Evolutionary conservation across 2,113 vertebrate species (phyloP), one percentile per base, ranked within the genome.

Genomic region (Antechinus flavipes): DNA sequence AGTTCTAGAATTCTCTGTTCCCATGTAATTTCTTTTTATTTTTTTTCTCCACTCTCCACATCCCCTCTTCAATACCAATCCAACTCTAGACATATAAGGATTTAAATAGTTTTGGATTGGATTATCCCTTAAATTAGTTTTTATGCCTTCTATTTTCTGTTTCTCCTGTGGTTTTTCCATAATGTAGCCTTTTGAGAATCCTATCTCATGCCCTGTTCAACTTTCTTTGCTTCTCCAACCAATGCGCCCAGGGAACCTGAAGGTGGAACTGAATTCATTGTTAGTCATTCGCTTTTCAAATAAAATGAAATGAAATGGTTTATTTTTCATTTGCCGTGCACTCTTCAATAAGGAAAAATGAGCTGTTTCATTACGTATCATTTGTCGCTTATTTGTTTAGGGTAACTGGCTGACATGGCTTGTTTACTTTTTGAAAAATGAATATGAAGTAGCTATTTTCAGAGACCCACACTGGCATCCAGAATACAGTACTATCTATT

Each of bases 351-450:
- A 96, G 91, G 93, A 94, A 95, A 92, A 94, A 90, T 14, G 92
- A 92, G 27, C 24, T 58, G 76, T 94, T 96, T 97, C 52, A 96
- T 96, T 94, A 91, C 0, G 0, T 94, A 92, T 93, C 84, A 95
- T 96, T 98, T 96, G 93, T 93, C 93, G 89, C 54, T 68, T 97
- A 89, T 92, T 96, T 95, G n/a, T 93, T 93, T 94, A 58, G 25
- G 94, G 10, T 92, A 94, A 93, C 61, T 95, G 61, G 50, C 42
- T 96, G 58, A 76, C 26, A 92, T 61, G 68, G 8, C 46, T 96
- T 97, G 92, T 94, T 95, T 97, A 90, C 90, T 49, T 90, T 96
- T 95, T 95, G 53, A 76, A 93, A 97, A 91, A 95, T 84, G 23
- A 93, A 11, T 53, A 91, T 92, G 91, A 90, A 68, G 8, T 52